Percentiles rank a stretch among this genome's conserved stretches.
Evolutionary conservation across 1,140 invertebrate species (phyloP).

Genomic region (Penaeus indicus): DNA sequence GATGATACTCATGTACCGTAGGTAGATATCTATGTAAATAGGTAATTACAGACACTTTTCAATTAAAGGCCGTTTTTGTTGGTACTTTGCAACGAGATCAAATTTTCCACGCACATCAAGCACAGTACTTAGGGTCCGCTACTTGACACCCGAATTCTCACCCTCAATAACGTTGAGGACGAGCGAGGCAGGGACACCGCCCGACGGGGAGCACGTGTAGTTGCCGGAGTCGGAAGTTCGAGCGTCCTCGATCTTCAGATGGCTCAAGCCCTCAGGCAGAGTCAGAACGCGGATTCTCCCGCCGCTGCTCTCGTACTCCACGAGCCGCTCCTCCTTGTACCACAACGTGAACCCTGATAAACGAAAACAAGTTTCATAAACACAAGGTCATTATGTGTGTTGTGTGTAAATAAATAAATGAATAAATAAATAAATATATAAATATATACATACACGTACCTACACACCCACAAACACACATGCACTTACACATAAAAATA

Average conservation of each 20-base stretch:
- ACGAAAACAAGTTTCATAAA: neutral
- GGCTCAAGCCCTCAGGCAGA: slow-evolving; percentile 4
- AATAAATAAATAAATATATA: no score
- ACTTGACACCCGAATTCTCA: neutral
- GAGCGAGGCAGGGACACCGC: slow-evolving; percentile 55
- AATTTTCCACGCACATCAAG: no score
- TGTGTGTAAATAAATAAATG: no score
- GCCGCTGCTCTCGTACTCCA: slow-evolving; percentile 49
- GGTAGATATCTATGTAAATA: no score
- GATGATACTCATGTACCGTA: no score
- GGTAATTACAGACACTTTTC: no score
- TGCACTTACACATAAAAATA: no score
- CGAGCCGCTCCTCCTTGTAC: slow-evolving; percentile 52
- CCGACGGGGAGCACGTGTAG: slow-evolving; percentile 63
- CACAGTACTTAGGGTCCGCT: no score
- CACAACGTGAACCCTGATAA: slow-evolving; percentile 45
- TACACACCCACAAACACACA: no score
- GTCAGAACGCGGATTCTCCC: slow-evolving; percentile 41
- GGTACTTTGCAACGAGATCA: no score
- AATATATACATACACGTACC: no score
- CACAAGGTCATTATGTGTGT: slow-evolving; percentile 10
- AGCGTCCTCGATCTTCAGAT: slow-evolving; percentile 37
- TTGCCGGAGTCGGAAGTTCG: slow-evolving; percentile 50
- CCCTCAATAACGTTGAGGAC: slow-evolving; percentile 63
- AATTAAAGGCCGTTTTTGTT: no score